Percentiles rank a stretch among this genome's conserved stretches.
phyloP scores from a whole-genome alignment of 2,797 vertebrate genomes.

The Ceryle rudis region DNA sequence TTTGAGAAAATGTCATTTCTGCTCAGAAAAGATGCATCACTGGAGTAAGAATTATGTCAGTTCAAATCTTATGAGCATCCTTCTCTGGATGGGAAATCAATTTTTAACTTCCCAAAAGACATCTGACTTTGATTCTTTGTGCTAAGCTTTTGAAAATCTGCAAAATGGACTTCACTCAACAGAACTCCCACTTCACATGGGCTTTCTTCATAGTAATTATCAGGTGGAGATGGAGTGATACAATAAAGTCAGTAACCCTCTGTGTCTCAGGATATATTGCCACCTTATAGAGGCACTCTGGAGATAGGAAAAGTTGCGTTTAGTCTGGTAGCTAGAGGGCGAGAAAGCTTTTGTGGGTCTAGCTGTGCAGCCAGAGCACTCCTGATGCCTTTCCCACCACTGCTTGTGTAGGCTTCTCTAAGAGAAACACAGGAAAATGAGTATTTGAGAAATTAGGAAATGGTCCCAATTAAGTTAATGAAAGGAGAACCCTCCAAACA shows the following conservation, averaged over 20 bases:
- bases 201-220: background rate
- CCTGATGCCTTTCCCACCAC: background rate
- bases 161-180: background rate
- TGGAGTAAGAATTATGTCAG: background rate
- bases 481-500: background rate
- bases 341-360: background rate
- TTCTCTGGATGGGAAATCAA: background rate
- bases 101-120: background rate
- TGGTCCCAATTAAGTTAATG: background rate
- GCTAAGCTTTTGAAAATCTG: background rate
- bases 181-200: background rate
- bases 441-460: background rate
- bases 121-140: background rate
- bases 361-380: background rate
- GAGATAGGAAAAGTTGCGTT: background rate
- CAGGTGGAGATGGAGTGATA: background rate
- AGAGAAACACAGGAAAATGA: background rate
- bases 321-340: background rate
- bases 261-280: background rate
- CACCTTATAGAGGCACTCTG: background rate
- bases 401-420: background rate
- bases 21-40: background rate
- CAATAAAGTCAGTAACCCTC: background rate
- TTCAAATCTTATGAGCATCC: background rate
- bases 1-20: background rate